Evolutionary conservation across 2,888 invertebrate genomes (phyloP), one percentile per base, ranked within the genome.

Genomic region (Ptychoptera albimana): DNA sequence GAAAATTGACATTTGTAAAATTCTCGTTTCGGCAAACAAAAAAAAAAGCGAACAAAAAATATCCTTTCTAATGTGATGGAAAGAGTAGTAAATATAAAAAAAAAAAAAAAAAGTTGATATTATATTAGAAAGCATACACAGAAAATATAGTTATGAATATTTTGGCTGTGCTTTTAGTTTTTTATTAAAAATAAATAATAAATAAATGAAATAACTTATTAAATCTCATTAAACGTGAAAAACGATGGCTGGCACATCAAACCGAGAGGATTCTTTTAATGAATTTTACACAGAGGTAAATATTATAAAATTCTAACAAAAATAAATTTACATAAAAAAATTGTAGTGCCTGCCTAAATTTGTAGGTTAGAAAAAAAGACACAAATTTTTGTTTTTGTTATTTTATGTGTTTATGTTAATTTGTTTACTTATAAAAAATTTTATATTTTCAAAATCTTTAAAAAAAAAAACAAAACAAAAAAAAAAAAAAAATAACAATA

Each of bases 241-340:
- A 16, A 15, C 42, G 15, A 14, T 23, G n/a, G 42, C 64, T 6
- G 55, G 60, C 39, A 60, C 64, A 44, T 64, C 64, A 14, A 63
- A 67, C 48, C 78, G 76, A 57, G 79, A 74, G 52, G 77, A 78
- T 55, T 78, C 78, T 50, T 87, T 87, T 59, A 79, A 85, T 55
- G 81, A 78, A 53, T 88, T 86, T 65, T 87, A 86, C 59, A 71
- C 79, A 8, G 87, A 87, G 77, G 87, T 85, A 73, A 68, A 67
- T 66, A 45, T 42, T 23, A 5, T 23, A 5, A 3, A 5, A 5
- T 23, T 23, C 23, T 34, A 34, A 34, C 10, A 34, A 34, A 34
- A 34, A 34, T 34, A 34, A 34, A n/a, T 34, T 34, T 34, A n/a
- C n/a, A 34, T 4, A 34, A n/a, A 14, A 7, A 14, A 15, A 40